phyloP scores from a whole-genome alignment of 2,888 invertebrate genomes.

The Caenorhabditis sp. region DNA sequence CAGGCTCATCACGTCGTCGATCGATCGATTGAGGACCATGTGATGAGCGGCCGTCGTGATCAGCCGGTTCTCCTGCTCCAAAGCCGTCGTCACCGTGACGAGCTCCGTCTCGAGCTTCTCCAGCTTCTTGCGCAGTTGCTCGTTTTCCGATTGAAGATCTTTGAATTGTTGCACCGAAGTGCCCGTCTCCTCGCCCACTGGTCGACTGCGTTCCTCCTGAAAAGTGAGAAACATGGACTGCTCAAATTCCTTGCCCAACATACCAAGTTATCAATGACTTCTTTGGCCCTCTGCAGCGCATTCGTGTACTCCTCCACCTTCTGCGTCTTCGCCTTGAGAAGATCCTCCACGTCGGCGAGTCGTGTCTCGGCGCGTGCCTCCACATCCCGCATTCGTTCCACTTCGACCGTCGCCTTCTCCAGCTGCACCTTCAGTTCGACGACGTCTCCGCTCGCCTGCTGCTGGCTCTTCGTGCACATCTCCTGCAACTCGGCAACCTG shows the following conservation, averaged over 20 bases:
- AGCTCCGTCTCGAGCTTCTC: constrained; percentile 41
- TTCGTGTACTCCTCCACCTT: constrained; percentile 1
- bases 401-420: constrained; percentile 35
- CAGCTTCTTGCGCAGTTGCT: constrained; percentile 19
- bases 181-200: constrained; percentile 28
- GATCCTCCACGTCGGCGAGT: constrained; percentile 15
- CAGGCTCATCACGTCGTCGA: constrained; percentile 14
- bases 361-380: constrained; percentile 21
- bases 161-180: constrained; percentile 54
- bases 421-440: constrained; percentile 46
- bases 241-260: neutral
- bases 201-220: constrained; percentile 25
- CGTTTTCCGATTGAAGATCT: constrained; percentile 50
- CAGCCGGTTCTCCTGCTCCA: constrained; percentile 66
- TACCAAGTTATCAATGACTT: constrained; percentile 42
- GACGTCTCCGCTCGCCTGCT: constrained; percentile 27
- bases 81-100: constrained; percentile 30
- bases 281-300: constrained; percentile 22
- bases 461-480: constrained; percentile 22
- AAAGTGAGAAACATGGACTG: constrained; percentile 7
- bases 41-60: constrained; percentile 57
- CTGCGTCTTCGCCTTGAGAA: too few species aligned
- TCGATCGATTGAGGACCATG: constrained; percentile 43
- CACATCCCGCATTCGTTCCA: constrained; percentile 29
- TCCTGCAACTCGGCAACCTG: constrained; percentile 43